These are phyloP conservation scores for Gasterosteus aculeatus DNA, from an alignment of 2,113 vertebrate genomes.

Conservation along the genomic window DNA sequence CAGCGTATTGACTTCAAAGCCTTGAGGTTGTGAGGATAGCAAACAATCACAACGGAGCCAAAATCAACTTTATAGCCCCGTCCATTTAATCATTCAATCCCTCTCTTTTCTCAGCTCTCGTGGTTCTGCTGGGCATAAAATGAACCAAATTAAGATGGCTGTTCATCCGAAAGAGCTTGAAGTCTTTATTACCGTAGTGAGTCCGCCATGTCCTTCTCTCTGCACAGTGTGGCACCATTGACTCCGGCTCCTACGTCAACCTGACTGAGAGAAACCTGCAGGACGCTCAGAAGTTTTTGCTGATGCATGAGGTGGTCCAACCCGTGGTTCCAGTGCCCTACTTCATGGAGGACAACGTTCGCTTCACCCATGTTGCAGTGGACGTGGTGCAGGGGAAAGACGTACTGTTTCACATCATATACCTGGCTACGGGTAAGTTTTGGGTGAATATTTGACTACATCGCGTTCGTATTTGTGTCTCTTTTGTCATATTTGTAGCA, in stretches of 20 bases:
- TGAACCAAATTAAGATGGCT: slow-evolving; percentile 38
- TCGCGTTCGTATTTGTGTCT: background rate
- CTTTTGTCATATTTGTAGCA: background rate
- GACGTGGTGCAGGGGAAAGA: slow-evolving; percentile 94
- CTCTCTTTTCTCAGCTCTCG: slow-evolving; percentile 35
- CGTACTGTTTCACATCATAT: slow-evolving; percentile 89
- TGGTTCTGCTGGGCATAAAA: slow-evolving; percentile 11
- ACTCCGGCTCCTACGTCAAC: slow-evolving; percentile 92
- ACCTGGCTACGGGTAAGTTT: slow-evolving; percentile 92
- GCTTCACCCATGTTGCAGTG: slow-evolving; percentile 93
- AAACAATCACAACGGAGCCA: slow-evolving; percentile 33
- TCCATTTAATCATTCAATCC: slow-evolving; percentile 60
- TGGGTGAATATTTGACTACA: background rate
- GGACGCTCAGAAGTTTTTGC: slow-evolving; percentile 95
- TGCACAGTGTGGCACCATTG: slow-evolving; percentile 93
- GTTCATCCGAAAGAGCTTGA: background rate
- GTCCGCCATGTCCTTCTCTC: slow-evolving; percentile 32
- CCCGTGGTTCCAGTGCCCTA: slow-evolving; percentile 88
- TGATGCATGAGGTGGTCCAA: slow-evolving; percentile 96
- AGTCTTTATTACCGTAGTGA: slow-evolving; percentile 37
- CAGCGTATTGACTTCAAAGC: slow-evolving; percentile 54
- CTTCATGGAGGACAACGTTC: slow-evolving; percentile 97
- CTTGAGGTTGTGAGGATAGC: slow-evolving; percentile 51
- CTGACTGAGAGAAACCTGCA: slow-evolving; percentile 95
- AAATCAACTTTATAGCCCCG: slow-evolving; percentile 51